A percentile compares a stretch with the other conserved stretches of the same genome.
Evolutionary conservation across 2,888 invertebrate genomes (phyloP).

Genomic region (Eilema depressum): DNA sequence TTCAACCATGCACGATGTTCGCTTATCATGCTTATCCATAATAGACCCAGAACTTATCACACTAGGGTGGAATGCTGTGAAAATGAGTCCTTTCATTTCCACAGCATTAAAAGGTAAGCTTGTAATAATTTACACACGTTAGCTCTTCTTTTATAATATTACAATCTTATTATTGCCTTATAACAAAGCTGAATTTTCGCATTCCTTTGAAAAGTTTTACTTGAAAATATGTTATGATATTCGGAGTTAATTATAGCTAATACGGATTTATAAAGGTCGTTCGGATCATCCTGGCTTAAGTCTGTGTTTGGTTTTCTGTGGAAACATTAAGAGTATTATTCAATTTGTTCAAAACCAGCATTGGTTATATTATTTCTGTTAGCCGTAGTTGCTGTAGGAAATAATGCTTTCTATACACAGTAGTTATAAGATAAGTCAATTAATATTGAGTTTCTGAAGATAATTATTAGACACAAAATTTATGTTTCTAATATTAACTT

Average conservation of each 20-base stretch:
- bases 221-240: not conserved
- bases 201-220: not conserved
- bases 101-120: not conserved
- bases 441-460: no score
- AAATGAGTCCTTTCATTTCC: not conserved
- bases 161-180: not conserved
- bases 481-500: not conserved
- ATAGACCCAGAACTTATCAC: not conserved
- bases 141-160: not conserved
- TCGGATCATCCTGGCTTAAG: not conserved
- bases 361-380: not conserved
- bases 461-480: not conserved
- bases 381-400: not conserved
- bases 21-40: no score
- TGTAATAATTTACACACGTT: not conserved
- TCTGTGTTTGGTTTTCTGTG: not conserved
- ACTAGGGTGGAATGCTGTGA: not conserved
- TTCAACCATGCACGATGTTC: no score
- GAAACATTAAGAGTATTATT: not conserved
- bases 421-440: no score
- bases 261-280: constrained; percentile 4
- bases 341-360: not conserved
- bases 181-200: not conserved
- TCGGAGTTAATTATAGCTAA: not conserved
- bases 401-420: not conserved